phyloP scores from a whole-genome alignment of 2,113 vertebrate genomes.

The Heterotilapia buettikoferi region DNA sequence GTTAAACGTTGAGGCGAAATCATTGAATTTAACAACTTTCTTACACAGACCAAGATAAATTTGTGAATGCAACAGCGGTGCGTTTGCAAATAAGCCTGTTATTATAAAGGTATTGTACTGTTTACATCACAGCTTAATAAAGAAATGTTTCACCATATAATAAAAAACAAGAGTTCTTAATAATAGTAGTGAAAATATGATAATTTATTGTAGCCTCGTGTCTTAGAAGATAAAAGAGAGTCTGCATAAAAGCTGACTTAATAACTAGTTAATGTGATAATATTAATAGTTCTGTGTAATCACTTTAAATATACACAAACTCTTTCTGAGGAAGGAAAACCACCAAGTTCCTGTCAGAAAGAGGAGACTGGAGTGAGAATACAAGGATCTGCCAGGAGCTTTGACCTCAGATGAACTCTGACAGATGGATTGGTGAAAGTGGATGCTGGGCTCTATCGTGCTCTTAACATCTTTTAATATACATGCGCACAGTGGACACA shows the following conservation, averaged over 20 bases:
- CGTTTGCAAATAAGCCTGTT: neutral
- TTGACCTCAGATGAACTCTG: constrained; percentile 8
- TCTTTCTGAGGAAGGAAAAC: neutral
- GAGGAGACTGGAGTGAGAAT: neutral
- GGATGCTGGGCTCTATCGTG: neutral
- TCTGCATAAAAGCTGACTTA: neutral
- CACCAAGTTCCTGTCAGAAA: neutral
- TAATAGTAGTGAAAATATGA: neutral
- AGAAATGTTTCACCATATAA: neutral
- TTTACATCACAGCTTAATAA: neutral
- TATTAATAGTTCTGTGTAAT: neutral
- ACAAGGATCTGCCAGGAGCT: neutral
- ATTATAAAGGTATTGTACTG: neutral
- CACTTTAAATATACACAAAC: neutral
- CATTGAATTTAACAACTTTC: neutral
- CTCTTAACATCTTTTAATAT: neutral
- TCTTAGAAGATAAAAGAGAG: neutral
- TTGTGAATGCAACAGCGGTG: neutral
- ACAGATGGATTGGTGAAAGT: constrained; percentile 29
- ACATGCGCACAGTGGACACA: neutral
- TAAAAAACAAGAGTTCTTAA: neutral
- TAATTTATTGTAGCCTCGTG: neutral
- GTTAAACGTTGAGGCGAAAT: neutral
- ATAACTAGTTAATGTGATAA: neutral
- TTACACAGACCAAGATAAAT: neutral